Evolutionary conservation across 2,797 vertebrate species (phyloP).

Genomic region (Gymnothorax javanicus): DNA sequence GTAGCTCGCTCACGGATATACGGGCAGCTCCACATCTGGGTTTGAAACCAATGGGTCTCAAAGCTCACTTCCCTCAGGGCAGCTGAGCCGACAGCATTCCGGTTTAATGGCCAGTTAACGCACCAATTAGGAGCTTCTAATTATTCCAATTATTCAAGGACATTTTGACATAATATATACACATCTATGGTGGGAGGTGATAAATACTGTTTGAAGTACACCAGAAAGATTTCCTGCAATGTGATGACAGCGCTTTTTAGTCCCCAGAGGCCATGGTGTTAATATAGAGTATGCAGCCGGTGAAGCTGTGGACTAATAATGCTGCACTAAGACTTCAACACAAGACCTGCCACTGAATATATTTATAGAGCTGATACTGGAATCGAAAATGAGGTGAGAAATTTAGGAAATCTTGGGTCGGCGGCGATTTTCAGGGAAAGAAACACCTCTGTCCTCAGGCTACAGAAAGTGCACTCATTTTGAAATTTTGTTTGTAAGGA

Average conservation of each 20-base stretch:
- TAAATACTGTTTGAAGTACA: background rate
- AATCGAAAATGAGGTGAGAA: conserved; percentile 15
- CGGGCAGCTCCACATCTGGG: background rate
- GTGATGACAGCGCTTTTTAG: conserved; percentile 5
- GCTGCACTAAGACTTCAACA: conserved; percentile 2
- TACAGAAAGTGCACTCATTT: background rate
- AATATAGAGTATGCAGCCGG: background rate
- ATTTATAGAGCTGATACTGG: conserved; percentile 18
- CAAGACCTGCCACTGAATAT: conserved; percentile 2
- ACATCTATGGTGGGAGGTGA: background rate
- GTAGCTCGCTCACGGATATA: background rate
- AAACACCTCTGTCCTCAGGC: background rate
- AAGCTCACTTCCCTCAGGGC: background rate
- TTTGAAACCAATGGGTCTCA: background rate
- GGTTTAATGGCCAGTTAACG: background rate
- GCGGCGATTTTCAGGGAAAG: background rate
- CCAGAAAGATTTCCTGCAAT: background rate
- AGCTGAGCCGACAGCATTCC: background rate
- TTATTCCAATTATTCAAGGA: background rate
- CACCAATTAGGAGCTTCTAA: background rate
- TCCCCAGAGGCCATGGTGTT: background rate
- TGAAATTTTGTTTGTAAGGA: no score
- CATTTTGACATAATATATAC: background rate
- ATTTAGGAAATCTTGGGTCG: conserved; percentile 18
- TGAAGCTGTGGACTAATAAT: background rate